Evolutionary conservation across 2,113 vertebrate species (phyloP).

Genomic region (Scomber scombrus): DNA sequence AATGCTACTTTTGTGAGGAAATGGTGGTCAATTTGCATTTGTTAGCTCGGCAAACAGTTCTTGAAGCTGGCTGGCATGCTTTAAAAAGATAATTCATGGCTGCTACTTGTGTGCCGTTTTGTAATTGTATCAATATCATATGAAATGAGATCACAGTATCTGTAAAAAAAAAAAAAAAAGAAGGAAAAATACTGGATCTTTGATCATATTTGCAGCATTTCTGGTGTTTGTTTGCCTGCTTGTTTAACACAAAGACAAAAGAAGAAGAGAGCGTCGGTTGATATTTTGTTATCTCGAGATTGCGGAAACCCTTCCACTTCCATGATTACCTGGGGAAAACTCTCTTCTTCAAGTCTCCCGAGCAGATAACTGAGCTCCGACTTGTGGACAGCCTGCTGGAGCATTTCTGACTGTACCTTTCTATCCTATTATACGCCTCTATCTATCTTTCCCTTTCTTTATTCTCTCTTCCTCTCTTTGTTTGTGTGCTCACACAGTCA

Average conservation of each 20-base stretch:
- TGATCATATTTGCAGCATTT: slow-evolving; percentile 30
- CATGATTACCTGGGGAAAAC: slow-evolving; percentile 1
- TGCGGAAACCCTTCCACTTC: not conserved
- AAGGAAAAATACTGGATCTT: slow-evolving; percentile 18
- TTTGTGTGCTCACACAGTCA: slow-evolving; percentile 66
- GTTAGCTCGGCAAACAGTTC: slow-evolving; percentile 68
- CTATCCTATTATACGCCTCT: not conserved
- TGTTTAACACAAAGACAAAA: slow-evolving; percentile 20
- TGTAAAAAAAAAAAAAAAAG: not conserved
- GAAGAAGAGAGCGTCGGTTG: not conserved
- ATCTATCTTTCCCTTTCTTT: slow-evolving; percentile 1
- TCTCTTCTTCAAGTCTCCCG: not conserved
- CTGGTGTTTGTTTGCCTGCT: slow-evolving; percentile 4
- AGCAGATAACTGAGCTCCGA: slow-evolving; percentile 22
- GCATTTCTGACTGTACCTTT: not conserved
- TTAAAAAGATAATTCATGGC: slow-evolving; percentile 23
- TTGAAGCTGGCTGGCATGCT: slow-evolving; percentile 39
- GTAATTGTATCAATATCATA: slow-evolving; percentile 2
- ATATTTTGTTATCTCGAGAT: slow-evolving; percentile 20
- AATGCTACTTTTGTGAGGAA: slow-evolving; percentile 71
- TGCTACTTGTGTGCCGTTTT: slow-evolving; percentile 14
- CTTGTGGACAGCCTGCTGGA: slow-evolving; percentile 17
- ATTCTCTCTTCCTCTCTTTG: slow-evolving; percentile 37
- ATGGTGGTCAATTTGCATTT: slow-evolving; percentile 74
- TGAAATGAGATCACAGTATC: slow-evolving; percentile 37